Evolutionary conservation across 2,888 invertebrate species (phyloP).

Genomic region (Abrostola tripartita): DNA sequence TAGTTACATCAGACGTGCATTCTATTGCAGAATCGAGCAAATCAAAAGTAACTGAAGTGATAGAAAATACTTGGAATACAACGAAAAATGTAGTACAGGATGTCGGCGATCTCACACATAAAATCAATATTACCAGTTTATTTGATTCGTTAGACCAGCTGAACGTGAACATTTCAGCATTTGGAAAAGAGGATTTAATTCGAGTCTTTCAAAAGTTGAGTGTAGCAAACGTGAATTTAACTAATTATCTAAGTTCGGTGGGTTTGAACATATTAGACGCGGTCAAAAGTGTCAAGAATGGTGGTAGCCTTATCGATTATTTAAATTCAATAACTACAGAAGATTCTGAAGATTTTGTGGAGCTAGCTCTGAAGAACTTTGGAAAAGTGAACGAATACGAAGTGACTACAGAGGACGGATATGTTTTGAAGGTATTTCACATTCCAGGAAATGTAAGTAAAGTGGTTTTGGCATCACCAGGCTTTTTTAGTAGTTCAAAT

Average conservation of each 20-base stretch:
- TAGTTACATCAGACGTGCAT: background rate
- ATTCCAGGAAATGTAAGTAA: conserved; percentile 21
- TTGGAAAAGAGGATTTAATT: background rate
- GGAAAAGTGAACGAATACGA: conserved; percentile 12
- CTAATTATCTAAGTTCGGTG: background rate
- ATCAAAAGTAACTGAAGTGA: background rate
- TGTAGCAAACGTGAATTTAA: background rate
- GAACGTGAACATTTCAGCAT: background rate
- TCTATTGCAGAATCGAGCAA: background rate
- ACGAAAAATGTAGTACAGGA: conserved; percentile 2
- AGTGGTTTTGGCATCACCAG: conserved; percentile 17
- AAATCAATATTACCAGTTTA: background rate
- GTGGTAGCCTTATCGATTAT: background rate
- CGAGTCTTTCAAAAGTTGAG: background rate
- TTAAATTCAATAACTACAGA: background rate
- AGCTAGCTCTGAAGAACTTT: conserved; percentile 24
- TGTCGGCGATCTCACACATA: background rate
- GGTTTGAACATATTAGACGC: background rate
- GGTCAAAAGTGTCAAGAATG: background rate
- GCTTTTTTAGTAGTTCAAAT: conserved; percentile 10
- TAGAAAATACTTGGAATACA: background rate
- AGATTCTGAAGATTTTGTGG: conserved; percentile 23
- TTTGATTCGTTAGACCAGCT: background rate
- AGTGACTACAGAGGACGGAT: conserved; percentile 40
- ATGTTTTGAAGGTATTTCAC: conserved; percentile 27